Percentiles rank a stretch among this genome's conserved stretches.
Evolutionary conservation across 2,888 invertebrate species (phyloP).

Genomic region (Pachydiplax longipennis): DNA sequence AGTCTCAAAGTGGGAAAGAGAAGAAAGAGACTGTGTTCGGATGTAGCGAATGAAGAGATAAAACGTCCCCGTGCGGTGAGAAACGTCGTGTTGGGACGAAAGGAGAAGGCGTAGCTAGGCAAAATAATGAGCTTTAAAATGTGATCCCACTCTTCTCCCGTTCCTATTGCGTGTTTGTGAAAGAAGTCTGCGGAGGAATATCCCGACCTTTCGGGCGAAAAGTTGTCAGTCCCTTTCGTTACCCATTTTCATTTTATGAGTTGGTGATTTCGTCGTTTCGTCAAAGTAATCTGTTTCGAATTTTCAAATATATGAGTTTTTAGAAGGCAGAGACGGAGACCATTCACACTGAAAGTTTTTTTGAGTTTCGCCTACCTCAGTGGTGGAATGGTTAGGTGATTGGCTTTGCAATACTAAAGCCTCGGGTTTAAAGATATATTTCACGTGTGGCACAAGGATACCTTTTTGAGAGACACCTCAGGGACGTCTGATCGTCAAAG

Average conservation of each 20-base stretch:
- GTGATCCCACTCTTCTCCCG: background rate
- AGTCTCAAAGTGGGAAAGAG: background rate
- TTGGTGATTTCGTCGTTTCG: no score
- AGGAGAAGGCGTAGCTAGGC: background rate
- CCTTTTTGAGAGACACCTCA: no score
- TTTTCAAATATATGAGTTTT: no score
- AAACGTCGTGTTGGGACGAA: slow-evolving; percentile 28
- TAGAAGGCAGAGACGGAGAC: no score
- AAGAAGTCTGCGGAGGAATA: background rate
- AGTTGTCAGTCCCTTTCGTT: background rate
- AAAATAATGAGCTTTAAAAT: slow-evolving; percentile 25
- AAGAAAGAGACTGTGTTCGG: background rate
- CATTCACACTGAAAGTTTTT: no score
- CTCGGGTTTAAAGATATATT: no score
- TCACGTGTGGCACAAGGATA: no score
- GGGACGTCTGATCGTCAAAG: background rate
- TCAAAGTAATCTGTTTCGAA: no score
- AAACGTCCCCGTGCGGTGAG: slow-evolving; percentile 4
- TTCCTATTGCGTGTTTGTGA: background rate
- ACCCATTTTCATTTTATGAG: background rate
- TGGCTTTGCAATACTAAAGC: no score
- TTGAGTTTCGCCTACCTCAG: no score
- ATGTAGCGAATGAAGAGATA: background rate
- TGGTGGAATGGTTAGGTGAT: no score
- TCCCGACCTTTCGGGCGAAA: background rate